A percentile compares a stretch with the other conserved stretches of the same genome.
These are phyloP conservation scores for Cynopterus sphinx DNA, from an alignment of 2,797 vertebrate genomes.

Conservation along the genomic window DNA sequence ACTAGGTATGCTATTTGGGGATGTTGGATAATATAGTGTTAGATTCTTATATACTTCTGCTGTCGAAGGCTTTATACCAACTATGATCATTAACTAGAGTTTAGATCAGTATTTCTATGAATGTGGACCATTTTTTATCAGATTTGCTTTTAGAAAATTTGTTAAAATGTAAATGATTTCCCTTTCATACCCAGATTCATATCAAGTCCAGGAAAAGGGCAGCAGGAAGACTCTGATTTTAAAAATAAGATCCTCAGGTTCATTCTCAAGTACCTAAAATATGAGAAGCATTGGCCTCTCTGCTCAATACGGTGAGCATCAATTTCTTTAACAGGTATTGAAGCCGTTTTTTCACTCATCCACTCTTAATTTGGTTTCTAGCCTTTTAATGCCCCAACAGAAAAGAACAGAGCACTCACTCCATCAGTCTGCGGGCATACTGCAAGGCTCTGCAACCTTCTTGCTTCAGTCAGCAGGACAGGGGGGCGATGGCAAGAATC, in stretches of 20 bases:
- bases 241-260: not conserved
- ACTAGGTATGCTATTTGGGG: not conserved
- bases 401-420: not conserved
- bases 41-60: slow-evolving; percentile 37
- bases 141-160: slow-evolving; percentile 2
- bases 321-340: not conserved
- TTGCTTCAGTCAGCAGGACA: not conserved
- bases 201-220: not conserved
- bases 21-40: not conserved
- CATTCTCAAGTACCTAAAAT: not conserved
- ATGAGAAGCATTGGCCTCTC: not conserved
- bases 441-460: not conserved
- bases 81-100: slow-evolving; percentile 64
- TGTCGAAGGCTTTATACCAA: slow-evolving; percentile 13
- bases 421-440: not conserved
- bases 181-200: not conserved
- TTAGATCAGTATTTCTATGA: slow-evolving; percentile 1
- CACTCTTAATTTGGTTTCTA: not conserved
- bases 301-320: not conserved
- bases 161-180: slow-evolving; percentile 20
- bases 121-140: not conserved
- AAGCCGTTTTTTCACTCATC: not conserved
- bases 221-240: not conserved
- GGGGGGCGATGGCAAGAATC: not conserved
- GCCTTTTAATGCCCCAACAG: not conserved